Percentiles rank a stretch among this genome's conserved stretches.
These are phyloP conservation scores for Sander lucioperca DNA, from an alignment of 2,113 vertebrate genomes.

Conservation along the genomic window DNA sequence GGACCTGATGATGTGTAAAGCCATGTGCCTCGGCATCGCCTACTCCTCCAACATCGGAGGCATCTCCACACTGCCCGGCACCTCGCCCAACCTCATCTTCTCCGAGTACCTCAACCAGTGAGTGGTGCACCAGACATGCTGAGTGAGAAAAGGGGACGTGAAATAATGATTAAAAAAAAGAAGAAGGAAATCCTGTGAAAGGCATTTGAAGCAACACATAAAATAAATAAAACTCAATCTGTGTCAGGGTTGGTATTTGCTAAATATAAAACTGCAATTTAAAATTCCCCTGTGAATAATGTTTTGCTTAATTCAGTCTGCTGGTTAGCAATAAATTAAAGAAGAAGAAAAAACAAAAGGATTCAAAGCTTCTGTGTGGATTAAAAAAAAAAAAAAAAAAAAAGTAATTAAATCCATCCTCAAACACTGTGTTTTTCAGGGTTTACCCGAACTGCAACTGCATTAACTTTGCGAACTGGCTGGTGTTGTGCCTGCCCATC, in stretches of 20 bases:
- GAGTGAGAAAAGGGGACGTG: neutral
- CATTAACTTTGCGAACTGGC: constrained; percentile 95
- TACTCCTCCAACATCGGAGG: constrained; percentile 94
- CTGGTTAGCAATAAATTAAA: neutral
- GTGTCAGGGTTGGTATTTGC: neutral
- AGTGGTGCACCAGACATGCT: constrained; percentile 60
- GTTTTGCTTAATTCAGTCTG: neutral
- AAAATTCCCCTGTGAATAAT: neutral
- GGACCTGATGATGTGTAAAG: constrained; percentile 90
- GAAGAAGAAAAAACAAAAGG: neutral
- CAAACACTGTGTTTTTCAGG: constrained; percentile 72
- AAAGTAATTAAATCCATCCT: neutral
- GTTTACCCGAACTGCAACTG: constrained; percentile 88
- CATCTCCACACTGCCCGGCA: constrained; percentile 92
- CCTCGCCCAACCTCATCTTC: constrained; percentile 95
- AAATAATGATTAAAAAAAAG: neutral
- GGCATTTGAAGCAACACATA: neutral
- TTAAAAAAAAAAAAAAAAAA: neutral
- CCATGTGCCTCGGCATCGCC: constrained; percentile 90
- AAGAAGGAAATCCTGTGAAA: neutral
- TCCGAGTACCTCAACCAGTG: constrained; percentile 90
- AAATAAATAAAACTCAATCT: neutral
- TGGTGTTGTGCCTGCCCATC: constrained; percentile 89
- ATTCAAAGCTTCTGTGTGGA: neutral
- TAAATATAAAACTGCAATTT: neutral